Evolutionary conservation across 2,888 invertebrate genomes (phyloP).

Genomic region (Sarcophaga caerulescens): DNA sequence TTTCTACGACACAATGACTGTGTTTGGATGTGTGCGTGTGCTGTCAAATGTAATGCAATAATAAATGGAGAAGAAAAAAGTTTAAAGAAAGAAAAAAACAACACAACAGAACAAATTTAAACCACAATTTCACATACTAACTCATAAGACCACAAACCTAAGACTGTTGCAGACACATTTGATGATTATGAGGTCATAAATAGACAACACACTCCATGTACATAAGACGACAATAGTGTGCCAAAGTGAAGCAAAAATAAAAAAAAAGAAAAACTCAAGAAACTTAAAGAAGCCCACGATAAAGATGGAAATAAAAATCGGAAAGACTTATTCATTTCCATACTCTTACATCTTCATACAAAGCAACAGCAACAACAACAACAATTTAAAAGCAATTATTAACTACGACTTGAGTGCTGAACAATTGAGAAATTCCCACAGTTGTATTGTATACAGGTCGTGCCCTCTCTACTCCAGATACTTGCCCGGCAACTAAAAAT

Average conservation of each 20-base stretch:
- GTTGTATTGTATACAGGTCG: constrained; percentile 66
- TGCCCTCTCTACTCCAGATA: constrained; percentile 47
- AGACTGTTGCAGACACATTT: neutral
- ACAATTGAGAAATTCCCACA: constrained; percentile 78
- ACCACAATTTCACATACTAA: constrained; percentile 56
- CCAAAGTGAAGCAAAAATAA: neutral
- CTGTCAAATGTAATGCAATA: neutral
- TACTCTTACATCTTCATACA: constrained; percentile 1
- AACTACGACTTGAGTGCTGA: constrained; percentile 66
- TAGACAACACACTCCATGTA: neutral
- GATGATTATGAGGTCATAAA: neutral
- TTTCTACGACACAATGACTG: neutral
- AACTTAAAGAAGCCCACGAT: constrained; percentile 49
- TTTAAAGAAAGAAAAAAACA: neutral
- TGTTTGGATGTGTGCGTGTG: constrained; percentile 6
- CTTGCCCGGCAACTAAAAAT: neutral
- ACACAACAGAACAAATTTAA: constrained; percentile 30
- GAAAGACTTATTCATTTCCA: constrained; percentile 29
- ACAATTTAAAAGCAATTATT: constrained; percentile 51
- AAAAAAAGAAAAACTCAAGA: neutral
- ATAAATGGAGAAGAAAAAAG: neutral
- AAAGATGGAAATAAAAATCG: neutral
- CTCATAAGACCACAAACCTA: constrained; percentile 3
- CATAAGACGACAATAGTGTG: neutral
- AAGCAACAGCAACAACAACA: neutral